These are phyloP conservation scores for Campoplex capitator DNA, from an alignment of 2,888 invertebrate genomes.

Conservation along the genomic window DNA sequence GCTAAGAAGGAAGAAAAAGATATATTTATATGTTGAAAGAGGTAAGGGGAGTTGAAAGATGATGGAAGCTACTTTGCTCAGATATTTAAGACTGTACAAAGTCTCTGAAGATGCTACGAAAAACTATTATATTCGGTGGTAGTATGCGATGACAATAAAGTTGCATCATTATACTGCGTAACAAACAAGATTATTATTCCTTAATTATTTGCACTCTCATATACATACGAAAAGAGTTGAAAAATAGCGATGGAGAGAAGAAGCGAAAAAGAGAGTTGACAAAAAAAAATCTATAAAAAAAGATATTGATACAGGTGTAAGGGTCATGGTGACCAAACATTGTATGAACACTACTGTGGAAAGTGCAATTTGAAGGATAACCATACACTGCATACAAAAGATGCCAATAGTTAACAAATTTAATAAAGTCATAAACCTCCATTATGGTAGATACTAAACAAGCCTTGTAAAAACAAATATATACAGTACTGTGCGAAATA, in stretches of 20 bases:
- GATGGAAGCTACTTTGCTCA: conserved; percentile 40
- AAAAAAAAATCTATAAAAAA: not conserved
- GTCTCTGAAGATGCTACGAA: conserved; percentile 1
- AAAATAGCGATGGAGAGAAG: not conserved
- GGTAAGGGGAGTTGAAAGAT: conserved; percentile 40
- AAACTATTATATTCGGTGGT: not conserved
- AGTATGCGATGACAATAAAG: conserved; percentile 4
- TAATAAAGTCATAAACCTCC: conserved; percentile 69
- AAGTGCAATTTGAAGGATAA: not conserved
- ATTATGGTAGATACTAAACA: conserved; percentile 15
- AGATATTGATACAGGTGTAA: not conserved
- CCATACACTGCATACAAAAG: not conserved
- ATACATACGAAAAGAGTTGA: not conserved
- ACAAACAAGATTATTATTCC: conserved; percentile 47
- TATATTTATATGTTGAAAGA: conserved; percentile 3
- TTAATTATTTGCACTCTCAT: conserved; percentile 57
- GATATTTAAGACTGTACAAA: conserved; percentile 48
- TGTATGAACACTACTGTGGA: not conserved
- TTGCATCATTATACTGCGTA: conserved; percentile 51
- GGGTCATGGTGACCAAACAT: not conserved
- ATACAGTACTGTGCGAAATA: conserved; percentile 17
- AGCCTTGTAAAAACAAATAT: not conserved
- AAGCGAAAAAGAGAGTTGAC: not conserved
- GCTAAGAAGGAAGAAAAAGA: not conserved
- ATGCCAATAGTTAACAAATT: conserved; percentile 70